A percentile compares a stretch with the other conserved stretches of the same genome.
phyloP scores from a whole-genome alignment of 1,140 invertebrate genomes.

The Lepidurus couesii region DNA sequence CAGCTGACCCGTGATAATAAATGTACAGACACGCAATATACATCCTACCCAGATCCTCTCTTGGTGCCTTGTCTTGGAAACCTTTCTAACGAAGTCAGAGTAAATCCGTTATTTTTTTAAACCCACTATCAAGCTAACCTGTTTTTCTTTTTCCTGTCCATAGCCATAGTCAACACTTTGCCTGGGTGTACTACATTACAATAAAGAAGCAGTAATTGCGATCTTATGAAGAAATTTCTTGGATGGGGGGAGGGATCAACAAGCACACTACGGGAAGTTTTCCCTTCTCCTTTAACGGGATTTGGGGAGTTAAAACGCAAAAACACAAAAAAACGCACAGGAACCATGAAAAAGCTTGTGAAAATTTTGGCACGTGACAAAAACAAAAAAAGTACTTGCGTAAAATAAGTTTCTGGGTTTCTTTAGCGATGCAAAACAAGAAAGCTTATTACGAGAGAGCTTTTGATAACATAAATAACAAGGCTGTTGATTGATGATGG shows the following conservation, averaged over 20 bases:
- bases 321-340: neutral
- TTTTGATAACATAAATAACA: neutral
- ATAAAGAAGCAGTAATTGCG: neutral
- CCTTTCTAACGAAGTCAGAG: neutral
- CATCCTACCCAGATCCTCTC: neutral
- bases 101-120: too few species aligned
- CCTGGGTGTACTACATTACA: neutral
- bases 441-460: neutral
- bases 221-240: neutral
- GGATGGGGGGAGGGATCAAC: neutral
- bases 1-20: constrained; percentile 1
- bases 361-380: constrained; percentile 14
- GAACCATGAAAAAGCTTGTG: neutral
- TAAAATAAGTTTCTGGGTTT: neutral
- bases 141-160: neutral
- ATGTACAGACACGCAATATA: constrained; percentile 11
- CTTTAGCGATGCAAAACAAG: neutral
- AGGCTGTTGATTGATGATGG: constrained; percentile 8
- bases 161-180: neutral
- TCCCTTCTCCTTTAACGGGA: neutral
- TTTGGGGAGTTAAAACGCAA: neutral
- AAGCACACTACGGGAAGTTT: neutral
- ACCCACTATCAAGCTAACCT: neutral
- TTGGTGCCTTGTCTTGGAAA: neutral
- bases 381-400: neutral